Base-by-base conservation (phyloP, 2,888 invertebrate species). In the Lithophane socia region DNA sequence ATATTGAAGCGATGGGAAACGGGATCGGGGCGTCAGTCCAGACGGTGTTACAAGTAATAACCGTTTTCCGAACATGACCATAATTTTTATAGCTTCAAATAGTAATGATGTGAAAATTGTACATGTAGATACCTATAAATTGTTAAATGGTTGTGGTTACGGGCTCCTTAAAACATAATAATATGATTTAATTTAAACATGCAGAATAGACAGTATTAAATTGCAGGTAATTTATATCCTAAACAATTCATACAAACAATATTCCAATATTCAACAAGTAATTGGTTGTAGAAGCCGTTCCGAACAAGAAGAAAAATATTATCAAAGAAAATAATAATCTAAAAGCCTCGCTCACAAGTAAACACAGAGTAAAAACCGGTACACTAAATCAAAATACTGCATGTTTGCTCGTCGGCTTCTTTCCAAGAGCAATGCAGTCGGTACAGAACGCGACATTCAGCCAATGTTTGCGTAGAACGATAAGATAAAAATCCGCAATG, bases 401-500 rank as follows among this genome's bases (percentile, higher is more conserved):
- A 63, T 69, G 52, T 85, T 79, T 72, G 54, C 69, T 65, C 52
- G 86, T 74, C 86, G 86, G 71, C 73, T 63, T 86, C 83, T 78
- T 85, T 63, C 56, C 71, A 64, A 69, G 44, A 83, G 86, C 83
- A 82, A 85, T 86, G 80, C 82, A 78, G 80, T 81, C 77, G 42
- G 64, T 58, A 78, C 42, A 82, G 49, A 86, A 70, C 78, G 73
- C 82, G 73, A 75, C 80, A 83, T 86, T 80, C 87, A 85, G 73
- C 75, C 84, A 80, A 80, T 82, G 86, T 87, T 84, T 83, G 82
- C 80, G 85, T 73, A 84, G 75, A 79, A 80, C 54, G 90, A 92
- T 92, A 92, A 92, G 92, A 92, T 92, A 89, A 91, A 91, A 90
- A 88, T 88, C 87, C 87, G 89, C 92, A 90, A 79, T 83, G 89